Percentiles rank a stretch among this genome's conserved stretches.
These are phyloP conservation scores for Gymnodraco acuticeps DNA, from an alignment of 2,797 vertebrate genomes.

Conservation along the genomic window DNA sequence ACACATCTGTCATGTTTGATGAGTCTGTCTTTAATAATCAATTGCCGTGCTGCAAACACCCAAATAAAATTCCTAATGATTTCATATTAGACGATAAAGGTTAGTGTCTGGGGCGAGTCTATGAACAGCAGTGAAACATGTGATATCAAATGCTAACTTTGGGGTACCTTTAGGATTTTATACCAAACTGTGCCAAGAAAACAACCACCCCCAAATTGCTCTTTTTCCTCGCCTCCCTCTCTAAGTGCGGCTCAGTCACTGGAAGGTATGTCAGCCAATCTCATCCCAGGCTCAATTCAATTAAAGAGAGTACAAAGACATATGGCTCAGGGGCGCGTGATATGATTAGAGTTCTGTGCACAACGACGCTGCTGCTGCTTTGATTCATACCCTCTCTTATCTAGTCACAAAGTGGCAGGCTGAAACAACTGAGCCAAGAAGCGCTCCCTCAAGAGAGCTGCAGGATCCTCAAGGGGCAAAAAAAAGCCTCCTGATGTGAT, in stretches of 20 bases:
- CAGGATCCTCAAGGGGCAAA: conserved; percentile 15
- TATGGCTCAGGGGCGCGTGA: conserved; percentile 74
- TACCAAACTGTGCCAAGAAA: conserved; percentile 48
- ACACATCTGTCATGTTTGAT: conserved; percentile 51
- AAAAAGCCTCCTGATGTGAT: conserved; percentile 23
- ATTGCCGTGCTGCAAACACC: conserved; percentile 27
- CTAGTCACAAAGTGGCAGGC: conserved; percentile 35
- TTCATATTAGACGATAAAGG: conserved; percentile 41
- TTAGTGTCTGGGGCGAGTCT: conserved; percentile 2
- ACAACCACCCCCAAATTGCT: conserved; percentile 47
- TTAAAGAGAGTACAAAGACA: conserved; percentile 83
- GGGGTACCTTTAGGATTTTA: conserved; percentile 31
- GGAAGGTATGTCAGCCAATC: conserved; percentile 78
- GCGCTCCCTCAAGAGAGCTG: conserved; percentile 38
- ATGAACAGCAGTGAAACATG: conserved; percentile 16
- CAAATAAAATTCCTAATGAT: conserved; percentile 43
- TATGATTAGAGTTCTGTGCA: conserved; percentile 81
- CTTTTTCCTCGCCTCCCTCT: conserved; percentile 38
- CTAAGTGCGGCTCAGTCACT: conserved; percentile 48
- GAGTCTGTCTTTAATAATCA: conserved; percentile 34
- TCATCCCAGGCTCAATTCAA: conserved; percentile 78
- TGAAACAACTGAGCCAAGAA: conserved; percentile 31
- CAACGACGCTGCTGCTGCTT: conserved; percentile 61
- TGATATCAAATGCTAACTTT: conserved; percentile 11
- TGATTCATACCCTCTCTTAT: conserved; percentile 75